Conservation (phyloP, 1,140 invertebrate genomes). For the Halictus rubicundus region DNA sequence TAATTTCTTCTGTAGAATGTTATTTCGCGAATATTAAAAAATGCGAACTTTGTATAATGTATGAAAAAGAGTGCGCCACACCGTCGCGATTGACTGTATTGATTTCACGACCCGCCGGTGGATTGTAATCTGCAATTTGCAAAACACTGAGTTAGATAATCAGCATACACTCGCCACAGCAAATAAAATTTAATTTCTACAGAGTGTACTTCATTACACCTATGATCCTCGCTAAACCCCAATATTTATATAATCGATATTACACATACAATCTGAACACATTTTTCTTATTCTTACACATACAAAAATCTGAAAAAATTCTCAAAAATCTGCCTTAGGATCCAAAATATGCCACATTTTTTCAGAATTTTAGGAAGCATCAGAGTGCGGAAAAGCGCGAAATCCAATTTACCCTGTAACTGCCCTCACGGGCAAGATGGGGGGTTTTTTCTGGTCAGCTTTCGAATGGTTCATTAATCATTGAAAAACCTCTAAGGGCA, state of each 20-base stretch:
- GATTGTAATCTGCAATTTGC: not conserved
- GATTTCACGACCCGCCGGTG: not conserved
- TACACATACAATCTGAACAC: not conserved
- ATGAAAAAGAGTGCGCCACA: not conserved
- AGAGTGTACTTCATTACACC: not conserved
- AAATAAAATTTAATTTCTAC: not conserved
- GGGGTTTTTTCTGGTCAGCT: too few relatives aligned
- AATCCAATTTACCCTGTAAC: too few relatives aligned
- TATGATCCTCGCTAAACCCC: not conserved
- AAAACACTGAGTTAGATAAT: not conserved
- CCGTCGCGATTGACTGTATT: not conserved
- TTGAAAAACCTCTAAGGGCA: too few relatives aligned
- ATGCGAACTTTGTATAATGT: not conserved
- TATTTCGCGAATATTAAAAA: not conserved
- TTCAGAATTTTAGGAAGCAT: too few relatives aligned
- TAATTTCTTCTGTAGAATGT: not conserved
- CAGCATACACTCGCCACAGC: not conserved
- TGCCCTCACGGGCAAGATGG: too few relatives aligned
- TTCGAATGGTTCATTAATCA: too few relatives aligned
- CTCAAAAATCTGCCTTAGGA: too few relatives aligned
- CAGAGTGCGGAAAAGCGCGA: too few relatives aligned
- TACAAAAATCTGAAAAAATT: too few relatives aligned
- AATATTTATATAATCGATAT: not conserved
- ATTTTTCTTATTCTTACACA: not conserved
- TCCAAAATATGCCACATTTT: too few relatives aligned